Conservation (phyloP, 2,797 vertebrate genomes). For the Brachyalestes nurse region DNA sequence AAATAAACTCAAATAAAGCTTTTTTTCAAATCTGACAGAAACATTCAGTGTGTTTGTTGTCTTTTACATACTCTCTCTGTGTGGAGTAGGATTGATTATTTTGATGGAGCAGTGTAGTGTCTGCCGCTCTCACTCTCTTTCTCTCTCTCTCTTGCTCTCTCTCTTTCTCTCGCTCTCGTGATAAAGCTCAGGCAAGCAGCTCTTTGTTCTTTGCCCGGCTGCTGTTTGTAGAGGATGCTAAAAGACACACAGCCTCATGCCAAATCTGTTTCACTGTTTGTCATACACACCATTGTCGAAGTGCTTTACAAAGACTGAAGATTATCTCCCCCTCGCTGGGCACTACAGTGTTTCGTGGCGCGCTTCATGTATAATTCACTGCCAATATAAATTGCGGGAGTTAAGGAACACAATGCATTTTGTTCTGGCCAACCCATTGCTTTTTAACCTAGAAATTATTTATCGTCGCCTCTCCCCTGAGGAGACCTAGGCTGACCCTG, state of each 20-base stretch:
- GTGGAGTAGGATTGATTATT: constrained; percentile 12
- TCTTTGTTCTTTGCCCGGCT: constrained; percentile 65
- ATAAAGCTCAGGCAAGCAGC: neutral
- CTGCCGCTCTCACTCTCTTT: constrained; percentile 1
- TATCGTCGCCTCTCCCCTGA: constrained; percentile 78
- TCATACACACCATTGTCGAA: constrained; percentile 77
- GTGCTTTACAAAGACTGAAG: constrained; percentile 77
- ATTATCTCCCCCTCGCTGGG: constrained; percentile 81
- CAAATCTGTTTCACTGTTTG: constrained; percentile 72
- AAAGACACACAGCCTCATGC: constrained; percentile 67
- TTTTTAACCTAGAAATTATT: constrained; percentile 88
- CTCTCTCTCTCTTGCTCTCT: neutral
- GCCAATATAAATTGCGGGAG: constrained; percentile 85
- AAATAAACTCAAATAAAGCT: neutral
- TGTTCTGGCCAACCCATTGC: constrained; percentile 84
- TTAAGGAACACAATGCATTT: constrained; percentile 84
- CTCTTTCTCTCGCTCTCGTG: neutral
- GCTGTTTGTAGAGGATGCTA: constrained; percentile 64
- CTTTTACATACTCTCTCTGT: neutral
- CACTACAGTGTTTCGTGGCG: constrained; percentile 76
- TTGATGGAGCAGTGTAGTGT: neutral
- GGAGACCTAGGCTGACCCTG: constrained; percentile 77
- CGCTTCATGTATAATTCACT: constrained; percentile 84
- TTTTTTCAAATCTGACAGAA: neutral
- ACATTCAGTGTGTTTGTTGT: neutral